These are phyloP conservation scores for Philhelius pedissequus DNA, from an alignment of 2,888 invertebrate genomes.

Conservation along the genomic window DNA sequence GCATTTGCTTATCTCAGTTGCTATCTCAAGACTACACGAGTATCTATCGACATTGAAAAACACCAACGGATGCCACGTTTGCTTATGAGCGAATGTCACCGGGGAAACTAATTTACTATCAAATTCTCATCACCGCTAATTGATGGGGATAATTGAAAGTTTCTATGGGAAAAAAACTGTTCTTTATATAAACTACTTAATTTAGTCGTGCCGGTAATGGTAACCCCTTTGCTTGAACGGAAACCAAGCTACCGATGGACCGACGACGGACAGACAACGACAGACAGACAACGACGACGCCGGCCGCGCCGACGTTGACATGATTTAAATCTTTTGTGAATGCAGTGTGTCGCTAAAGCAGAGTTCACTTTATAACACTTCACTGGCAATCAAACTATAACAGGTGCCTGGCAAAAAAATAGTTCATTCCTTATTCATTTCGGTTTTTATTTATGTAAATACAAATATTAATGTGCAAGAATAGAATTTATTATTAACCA, in stretches of 20 bases:
- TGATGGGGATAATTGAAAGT: conserved; percentile 61
- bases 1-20: background rate
- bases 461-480: background rate
- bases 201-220: background rate
- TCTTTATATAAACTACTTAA: background rate
- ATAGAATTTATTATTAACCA: too few species aligned
- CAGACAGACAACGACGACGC: background rate
- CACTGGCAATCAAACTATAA: background rate
- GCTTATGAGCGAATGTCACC: conserved; percentile 29
- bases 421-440: background rate
- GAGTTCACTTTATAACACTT: background rate
- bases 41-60: conserved; percentile 39
- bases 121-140: conserved; percentile 62
- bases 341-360: background rate
- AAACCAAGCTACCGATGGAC: background rate
- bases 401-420: background rate
- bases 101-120: conserved; percentile 59
- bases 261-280: background rate
- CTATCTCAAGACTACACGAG: background rate
- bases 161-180: conserved; percentile 28
- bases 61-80: conserved; percentile 35
- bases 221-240: background rate
- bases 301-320: background rate
- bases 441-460: background rate
- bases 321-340: conserved; percentile 11